A percentile compares a stretch with the other conserved stretches of the same genome.
These are phyloP conservation scores for Eclectus roratus DNA, from an alignment of 2,113 vertebrate genomes.

Conservation along the genomic window DNA sequence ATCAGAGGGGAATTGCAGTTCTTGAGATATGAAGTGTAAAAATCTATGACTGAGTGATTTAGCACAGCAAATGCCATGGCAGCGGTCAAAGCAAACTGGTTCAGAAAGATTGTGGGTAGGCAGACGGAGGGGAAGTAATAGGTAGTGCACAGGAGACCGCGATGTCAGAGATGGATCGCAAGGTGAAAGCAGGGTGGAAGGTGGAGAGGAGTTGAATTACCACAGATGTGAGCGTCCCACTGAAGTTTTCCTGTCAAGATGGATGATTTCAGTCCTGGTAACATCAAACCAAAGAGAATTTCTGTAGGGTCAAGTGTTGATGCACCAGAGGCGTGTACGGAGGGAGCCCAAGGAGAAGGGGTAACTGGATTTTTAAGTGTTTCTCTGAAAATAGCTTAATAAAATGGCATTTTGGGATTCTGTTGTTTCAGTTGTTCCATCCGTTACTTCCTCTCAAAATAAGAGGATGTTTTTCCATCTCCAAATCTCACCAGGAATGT, in stretches of 20 bases:
- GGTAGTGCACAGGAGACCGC: background rate
- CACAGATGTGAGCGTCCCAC: conserved; percentile 13
- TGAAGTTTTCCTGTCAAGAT: conserved; percentile 27
- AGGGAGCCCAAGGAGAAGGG: background rate
- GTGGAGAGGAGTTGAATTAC: background rate
- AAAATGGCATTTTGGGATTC: background rate
- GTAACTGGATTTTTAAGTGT: background rate
- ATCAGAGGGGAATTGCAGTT: conserved; percentile 13
- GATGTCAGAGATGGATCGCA: background rate
- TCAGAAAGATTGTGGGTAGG: background rate
- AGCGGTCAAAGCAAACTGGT: background rate
- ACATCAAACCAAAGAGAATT: background rate
- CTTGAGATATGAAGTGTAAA: background rate
- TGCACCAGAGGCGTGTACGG: background rate
- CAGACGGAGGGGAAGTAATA: conserved; percentile 20
- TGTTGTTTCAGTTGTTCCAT: background rate
- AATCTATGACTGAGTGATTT: background rate
- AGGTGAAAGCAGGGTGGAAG: conserved; percentile 10
- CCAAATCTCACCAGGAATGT: background rate
- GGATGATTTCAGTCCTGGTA: conserved; percentile 28
- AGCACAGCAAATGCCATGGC: background rate
- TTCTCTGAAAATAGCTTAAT: background rate
- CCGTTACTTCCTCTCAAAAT: background rate
- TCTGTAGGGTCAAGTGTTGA: conserved; percentile 1
- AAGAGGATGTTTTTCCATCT: background rate